Percentiles rank a stretch among this genome's conserved stretches.
phyloP scores from a whole-genome alignment of 2,113 vertebrate genomes.

The Sylvicapra grimmia region DNA sequence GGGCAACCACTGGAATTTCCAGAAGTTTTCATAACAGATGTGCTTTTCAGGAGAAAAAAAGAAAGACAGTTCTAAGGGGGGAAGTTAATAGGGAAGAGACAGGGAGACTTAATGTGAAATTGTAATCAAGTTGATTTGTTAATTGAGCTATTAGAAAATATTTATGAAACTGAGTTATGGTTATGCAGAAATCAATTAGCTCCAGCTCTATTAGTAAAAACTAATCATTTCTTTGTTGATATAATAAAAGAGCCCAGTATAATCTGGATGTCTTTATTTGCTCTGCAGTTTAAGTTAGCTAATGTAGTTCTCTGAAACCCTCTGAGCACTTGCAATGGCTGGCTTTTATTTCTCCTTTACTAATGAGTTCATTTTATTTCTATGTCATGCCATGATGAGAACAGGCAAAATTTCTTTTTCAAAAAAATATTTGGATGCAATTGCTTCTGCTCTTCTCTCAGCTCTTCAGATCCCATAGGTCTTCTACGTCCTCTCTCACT shows the following conservation, averaged over 20 bases:
- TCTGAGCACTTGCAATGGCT: not conserved
- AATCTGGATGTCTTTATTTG: not conserved
- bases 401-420: not conserved
- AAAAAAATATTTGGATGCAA: not conserved
- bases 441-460: not conserved
- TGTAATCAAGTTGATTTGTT: not conserved
- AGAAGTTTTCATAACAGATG: not conserved
- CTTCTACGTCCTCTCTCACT: not conserved
- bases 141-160: conserved; percentile 6
- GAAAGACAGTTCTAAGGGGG: not conserved
- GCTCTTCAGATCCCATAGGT: not conserved
- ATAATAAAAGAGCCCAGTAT: not conserved
- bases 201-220: not conserved
- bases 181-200: not conserved
- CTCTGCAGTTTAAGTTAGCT: not conserved
- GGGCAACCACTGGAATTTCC: not conserved
- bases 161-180: not conserved
- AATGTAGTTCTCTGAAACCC: not conserved
- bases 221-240: not conserved
- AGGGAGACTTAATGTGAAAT: not conserved
- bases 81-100: not conserved
- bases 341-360: not conserved
- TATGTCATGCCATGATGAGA: not conserved
- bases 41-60: not conserved
- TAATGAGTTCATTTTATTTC: not conserved